Evolutionary conservation across 2,113 vertebrate genomes (phyloP).

Genomic region (Pagrus major): DNA sequence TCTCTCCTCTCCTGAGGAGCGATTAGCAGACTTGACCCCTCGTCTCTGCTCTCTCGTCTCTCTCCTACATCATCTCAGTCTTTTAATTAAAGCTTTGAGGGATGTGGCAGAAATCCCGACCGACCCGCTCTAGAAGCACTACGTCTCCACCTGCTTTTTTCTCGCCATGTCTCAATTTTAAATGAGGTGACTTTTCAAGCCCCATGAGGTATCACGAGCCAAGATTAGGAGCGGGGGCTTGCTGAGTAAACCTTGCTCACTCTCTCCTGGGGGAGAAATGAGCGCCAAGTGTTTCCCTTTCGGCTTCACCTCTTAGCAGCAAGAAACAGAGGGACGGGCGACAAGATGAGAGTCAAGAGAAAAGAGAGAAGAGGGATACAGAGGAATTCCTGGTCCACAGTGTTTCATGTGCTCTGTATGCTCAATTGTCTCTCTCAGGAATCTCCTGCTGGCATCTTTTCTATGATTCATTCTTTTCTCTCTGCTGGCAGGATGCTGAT

Average conservation of each 20-base stretch:
- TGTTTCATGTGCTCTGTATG: slow-evolving; percentile 35
- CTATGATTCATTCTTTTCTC: slow-evolving; percentile 42
- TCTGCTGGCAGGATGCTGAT: slow-evolving; percentile 43
- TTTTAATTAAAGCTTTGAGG: slow-evolving; percentile 83
- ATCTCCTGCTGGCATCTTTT: slow-evolving; percentile 53
- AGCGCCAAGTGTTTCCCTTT: slow-evolving; percentile 40
- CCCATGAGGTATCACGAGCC: slow-evolving; percentile 41
- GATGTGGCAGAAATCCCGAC: slow-evolving; percentile 66
- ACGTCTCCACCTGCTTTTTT: slow-evolving; percentile 58
- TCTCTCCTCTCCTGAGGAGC: slow-evolving; percentile 74
- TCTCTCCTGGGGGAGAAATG: slow-evolving; percentile 7
- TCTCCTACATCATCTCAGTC: slow-evolving; percentile 70
- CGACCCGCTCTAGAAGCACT: slow-evolving; percentile 47
- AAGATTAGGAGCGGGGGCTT: slow-evolving; percentile 50
- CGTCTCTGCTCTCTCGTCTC: slow-evolving; percentile 63
- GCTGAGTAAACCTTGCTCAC: slow-evolving; percentile 43
- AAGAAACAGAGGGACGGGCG: slow-evolving; percentile 29
- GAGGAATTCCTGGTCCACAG: slow-evolving; percentile 14
- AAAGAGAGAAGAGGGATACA: slow-evolving; percentile 6
- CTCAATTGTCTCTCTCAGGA: slow-evolving; percentile 46
- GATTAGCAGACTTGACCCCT: slow-evolving; percentile 77
- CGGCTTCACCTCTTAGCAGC: slow-evolving; percentile 41
- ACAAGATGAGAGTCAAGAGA: slow-evolving; percentile 47
- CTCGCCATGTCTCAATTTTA: slow-evolving; percentile 72
- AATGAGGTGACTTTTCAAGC: slow-evolving; percentile 63